These are phyloP conservation scores for Xenopus laevis DNA, from an alignment of 2,113 vertebrate genomes.

Conservation along the genomic window DNA sequence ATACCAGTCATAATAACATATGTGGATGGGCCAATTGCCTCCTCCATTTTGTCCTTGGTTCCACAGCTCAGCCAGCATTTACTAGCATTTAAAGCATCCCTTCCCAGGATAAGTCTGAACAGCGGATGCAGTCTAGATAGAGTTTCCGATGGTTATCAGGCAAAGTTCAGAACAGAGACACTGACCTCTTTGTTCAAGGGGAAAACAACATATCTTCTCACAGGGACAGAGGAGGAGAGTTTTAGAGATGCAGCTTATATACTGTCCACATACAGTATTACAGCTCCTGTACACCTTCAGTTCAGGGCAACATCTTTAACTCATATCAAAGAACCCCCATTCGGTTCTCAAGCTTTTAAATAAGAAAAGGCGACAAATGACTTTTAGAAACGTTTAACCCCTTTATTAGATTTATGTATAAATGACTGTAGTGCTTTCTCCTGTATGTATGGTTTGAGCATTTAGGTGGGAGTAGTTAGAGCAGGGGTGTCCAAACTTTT, in stretches of 20 bases:
- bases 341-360: too few relatives aligned
- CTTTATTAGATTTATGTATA: too few relatives aligned
- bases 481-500: too few relatives aligned
- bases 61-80: conserved; percentile 13
- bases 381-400: too few relatives aligned
- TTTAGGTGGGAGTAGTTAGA: not conserved
- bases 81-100: conserved; percentile 27
- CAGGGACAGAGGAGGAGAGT: conserved; percentile 17
- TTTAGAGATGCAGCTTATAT: conserved; percentile 20
- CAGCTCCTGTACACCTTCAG: conserved; percentile 41
- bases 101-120: conserved; percentile 27
- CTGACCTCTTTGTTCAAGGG: conserved; percentile 66
- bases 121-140: conserved; percentile 57
- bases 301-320: too few relatives aligned
- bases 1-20: not conserved
- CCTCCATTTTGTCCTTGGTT: not conserved
- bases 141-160: conserved; percentile 67
- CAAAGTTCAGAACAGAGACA: conserved; percentile 44
- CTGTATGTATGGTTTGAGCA: not conserved
- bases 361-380: too few relatives aligned
- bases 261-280: not conserved
- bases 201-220: conserved; percentile 55
- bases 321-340: too few relatives aligned
- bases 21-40: not conserved
- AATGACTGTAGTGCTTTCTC: too few relatives aligned